Percentiles rank a stretch among this genome's conserved stretches.
Evolutionary conservation across 2,113 vertebrate genomes (phyloP).

Genomic region (Chitala chitala): DNA sequence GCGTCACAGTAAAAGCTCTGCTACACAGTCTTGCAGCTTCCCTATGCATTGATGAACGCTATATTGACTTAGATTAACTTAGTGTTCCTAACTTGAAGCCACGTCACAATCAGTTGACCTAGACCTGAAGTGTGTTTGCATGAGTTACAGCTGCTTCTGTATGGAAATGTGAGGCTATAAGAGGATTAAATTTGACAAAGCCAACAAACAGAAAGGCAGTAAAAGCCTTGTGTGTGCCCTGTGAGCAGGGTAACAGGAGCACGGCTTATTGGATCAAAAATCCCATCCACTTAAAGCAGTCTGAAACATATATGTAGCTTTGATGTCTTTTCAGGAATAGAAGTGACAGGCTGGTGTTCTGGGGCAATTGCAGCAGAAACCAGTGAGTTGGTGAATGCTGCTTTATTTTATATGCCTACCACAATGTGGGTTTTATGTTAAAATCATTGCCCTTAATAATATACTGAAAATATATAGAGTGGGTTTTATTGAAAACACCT

Average conservation of each 20-base stretch:
- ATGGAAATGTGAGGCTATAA: neutral
- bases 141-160: neutral
- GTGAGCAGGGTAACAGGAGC: neutral
- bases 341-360: too few species aligned
- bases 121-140: neutral
- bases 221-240: neutral
- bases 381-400: neutral
- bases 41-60: too few species aligned
- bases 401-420: neutral
- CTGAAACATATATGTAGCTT: neutral
- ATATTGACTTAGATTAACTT: too few species aligned
- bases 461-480: neutral
- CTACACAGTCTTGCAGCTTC: neutral
- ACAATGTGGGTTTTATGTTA: neutral
- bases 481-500: slow-evolving; percentile 17
- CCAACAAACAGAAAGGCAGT: neutral
- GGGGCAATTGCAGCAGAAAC: neutral
- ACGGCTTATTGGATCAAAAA: neutral
- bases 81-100: too few species aligned
- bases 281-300: neutral
- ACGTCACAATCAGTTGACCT: neutral
- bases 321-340: neutral
- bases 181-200: neutral
- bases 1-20: neutral
- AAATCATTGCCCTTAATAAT: neutral